These are phyloP conservation scores for Bombyx mori DNA, from an alignment of 1,140 invertebrate genomes.

Conservation along the genomic window ASM3026992v2 NC_085110.1:1302501-1303000, in stretches of 20 bases:
- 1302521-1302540: too few relatives aligned
- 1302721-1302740: not conserved
- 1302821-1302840: conserved; percentile 29
- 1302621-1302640: too few relatives aligned
- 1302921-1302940: conserved; percentile 71
- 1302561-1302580: too few relatives aligned
- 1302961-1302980: conserved; percentile 17
- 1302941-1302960: conserved; percentile 56
- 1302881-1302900: conserved; percentile 72
- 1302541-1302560: too few relatives aligned
- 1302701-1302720: not conserved
- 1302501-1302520: too few relatives aligned
- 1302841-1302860: conserved; percentile 8
- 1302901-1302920: conserved; percentile 72
- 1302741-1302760: not conserved
- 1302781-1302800: not conserved
- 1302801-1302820: conserved; percentile 4
- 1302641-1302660: too few relatives aligned
- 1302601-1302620: too few relatives aligned
- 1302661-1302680: too few relatives aligned
- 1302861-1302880: conserved; percentile 53
- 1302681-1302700: too few relatives aligned
- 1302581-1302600: too few relatives aligned
- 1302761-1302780: not conserved
- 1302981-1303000: too few relatives aligned